phyloP scores from a whole-genome alignment of 2,113 vertebrate genomes.

The Hemichromis elongatus region DNA sequence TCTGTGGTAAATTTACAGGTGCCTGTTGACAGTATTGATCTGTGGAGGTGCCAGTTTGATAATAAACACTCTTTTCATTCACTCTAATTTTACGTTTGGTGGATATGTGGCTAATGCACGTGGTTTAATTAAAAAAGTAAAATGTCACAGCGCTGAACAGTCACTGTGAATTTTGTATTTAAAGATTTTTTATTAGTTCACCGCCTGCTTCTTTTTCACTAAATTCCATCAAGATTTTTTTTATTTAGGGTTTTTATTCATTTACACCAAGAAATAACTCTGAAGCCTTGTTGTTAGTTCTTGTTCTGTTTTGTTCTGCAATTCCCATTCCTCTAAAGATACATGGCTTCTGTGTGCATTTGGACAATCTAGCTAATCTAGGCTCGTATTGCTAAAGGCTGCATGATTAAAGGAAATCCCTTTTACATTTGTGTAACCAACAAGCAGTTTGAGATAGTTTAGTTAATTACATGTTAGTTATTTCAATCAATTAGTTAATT shows the following conservation, averaged over 20 bases:
- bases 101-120: conserved; percentile 19
- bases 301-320: background rate
- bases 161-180: conserved; percentile 9
- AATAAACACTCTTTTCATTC: conserved; percentile 24
- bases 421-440: background rate
- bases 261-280: background rate
- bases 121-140: conserved; percentile 35
- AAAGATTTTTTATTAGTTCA: conserved; percentile 2
- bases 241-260: background rate
- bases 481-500: background rate
- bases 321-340: background rate
- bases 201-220: background rate
- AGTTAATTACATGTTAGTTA: background rate
- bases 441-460: background rate
- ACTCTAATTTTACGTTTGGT: background rate
- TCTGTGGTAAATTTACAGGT: conserved; percentile 25
- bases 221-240: background rate
- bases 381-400: background rate
- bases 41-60: conserved; percentile 5
- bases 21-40: conserved; percentile 40
- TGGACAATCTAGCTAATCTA: background rate
- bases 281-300: background rate
- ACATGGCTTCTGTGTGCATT: background rate
- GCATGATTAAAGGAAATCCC: background rate
- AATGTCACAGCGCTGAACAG: background rate